These are phyloP conservation scores for Gibbula magus DNA, from an alignment of 2,888 invertebrate species.

Conservation along the genomic window DNA sequence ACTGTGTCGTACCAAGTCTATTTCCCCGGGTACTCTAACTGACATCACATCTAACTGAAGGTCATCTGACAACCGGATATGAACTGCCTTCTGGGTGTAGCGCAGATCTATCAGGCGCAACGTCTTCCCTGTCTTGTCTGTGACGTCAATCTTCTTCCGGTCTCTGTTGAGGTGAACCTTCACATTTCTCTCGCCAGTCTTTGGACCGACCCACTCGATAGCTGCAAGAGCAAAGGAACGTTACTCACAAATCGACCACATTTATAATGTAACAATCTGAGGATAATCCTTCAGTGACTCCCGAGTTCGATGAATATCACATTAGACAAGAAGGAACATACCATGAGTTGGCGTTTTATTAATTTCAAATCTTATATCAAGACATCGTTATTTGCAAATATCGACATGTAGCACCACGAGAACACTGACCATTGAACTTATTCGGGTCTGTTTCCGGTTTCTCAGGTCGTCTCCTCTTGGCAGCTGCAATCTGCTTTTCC, in stretches of 20 bases:
- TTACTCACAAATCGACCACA: too few relatives aligned
- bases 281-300: too few relatives aligned
- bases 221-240: conserved; percentile 42
- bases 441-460: conserved; percentile 6
- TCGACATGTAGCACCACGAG: too few relatives aligned
- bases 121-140: conserved; percentile 46
- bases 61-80: conserved; percentile 53
- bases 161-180: conserved; percentile 52
- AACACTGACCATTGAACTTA: conserved; percentile 28
- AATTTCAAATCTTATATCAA: too few relatives aligned
- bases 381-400: too few relatives aligned
- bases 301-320: too few relatives aligned
- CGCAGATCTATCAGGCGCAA: conserved; percentile 61
- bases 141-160: conserved; percentile 55
- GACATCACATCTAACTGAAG: conserved; percentile 45
- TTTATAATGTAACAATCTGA: too few relatives aligned
- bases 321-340: too few relatives aligned
- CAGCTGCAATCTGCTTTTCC: conserved; percentile 22
- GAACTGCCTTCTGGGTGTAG: conserved; percentile 39
- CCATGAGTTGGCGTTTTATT: too few relatives aligned
- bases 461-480: conserved; percentile 20
- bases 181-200: conserved; percentile 55
- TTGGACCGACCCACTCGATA: conserved; percentile 63
- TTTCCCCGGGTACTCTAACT: conserved; percentile 51
- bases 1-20: conserved; percentile 50